These are phyloP conservation scores for Trachops cirrhosus DNA, from an alignment of 2,797 vertebrate species.

Conservation along the genomic window DNA sequence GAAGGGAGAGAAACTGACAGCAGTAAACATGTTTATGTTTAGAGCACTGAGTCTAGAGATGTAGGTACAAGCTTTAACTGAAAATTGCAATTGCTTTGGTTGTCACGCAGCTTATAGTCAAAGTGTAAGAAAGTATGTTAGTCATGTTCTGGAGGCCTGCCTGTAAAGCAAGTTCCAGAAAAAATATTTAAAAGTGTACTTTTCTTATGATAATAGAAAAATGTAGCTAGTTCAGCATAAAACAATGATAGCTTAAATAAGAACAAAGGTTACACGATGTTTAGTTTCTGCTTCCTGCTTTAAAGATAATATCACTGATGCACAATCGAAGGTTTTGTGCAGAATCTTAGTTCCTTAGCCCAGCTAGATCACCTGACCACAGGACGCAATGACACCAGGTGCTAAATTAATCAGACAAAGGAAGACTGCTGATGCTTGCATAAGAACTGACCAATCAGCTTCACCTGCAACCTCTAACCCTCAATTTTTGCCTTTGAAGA, in stretches of 20 bases:
- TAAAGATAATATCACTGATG: neutral
- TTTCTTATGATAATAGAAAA: neutral
- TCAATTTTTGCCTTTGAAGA: neutral
- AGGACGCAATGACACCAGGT: neutral
- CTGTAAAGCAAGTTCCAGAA: neutral
- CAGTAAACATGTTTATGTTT: neutral
- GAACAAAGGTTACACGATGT: neutral
- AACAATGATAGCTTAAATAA: neutral
- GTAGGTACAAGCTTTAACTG: neutral
- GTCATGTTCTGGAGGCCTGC: neutral
- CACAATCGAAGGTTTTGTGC: neutral
- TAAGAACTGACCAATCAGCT: neutral
- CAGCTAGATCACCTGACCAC: neutral
- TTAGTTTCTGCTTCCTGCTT: neutral
- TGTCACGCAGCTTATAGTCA: neutral
- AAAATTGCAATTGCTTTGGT: neutral
- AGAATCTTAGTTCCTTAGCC: neutral
- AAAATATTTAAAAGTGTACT: neutral
- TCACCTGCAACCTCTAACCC: neutral
- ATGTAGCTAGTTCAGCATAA: neutral
- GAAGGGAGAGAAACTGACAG: neutral
- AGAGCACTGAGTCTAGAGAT: neutral
- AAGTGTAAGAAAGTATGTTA: neutral
- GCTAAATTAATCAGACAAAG: neutral
- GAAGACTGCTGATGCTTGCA: neutral